These are phyloP conservation scores for Caerostris extrusa DNA, from an alignment of 1,140 invertebrate species.

Conservation along the genomic window DNA sequence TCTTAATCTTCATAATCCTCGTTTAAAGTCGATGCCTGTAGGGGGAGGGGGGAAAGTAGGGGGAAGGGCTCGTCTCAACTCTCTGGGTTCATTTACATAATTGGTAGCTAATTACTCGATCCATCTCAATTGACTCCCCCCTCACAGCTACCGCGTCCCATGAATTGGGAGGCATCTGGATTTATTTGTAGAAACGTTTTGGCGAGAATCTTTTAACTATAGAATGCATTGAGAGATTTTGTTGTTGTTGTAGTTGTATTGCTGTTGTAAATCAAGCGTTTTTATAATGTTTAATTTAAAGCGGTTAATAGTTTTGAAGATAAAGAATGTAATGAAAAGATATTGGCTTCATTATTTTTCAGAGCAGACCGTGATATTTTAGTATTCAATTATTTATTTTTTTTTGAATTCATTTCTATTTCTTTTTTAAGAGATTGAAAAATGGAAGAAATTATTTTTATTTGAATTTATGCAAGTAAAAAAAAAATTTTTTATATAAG, in stretches of 20 bases:
- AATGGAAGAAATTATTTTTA: no score
- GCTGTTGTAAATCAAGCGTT: not conserved
- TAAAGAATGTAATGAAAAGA: not conserved
- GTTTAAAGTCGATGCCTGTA: not conserved
- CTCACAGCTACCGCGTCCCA: not conserved
- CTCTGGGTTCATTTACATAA: constrained; percentile 64
- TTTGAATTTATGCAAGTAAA: no score
- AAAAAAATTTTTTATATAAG: no score
- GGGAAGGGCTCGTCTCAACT: not conserved
- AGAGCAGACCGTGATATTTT: not conserved
- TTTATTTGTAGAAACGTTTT: constrained; percentile 26
- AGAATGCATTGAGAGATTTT: not conserved
- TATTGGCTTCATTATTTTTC: not conserved
- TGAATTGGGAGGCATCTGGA: constrained; percentile 2
- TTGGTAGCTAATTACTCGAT: constrained; percentile 69
- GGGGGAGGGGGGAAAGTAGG: not conserved
- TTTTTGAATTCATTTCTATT: no score
- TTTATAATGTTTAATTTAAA: not conserved
- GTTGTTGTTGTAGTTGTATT: not conserved
- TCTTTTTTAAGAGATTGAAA: no score
- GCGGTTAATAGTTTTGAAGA: not conserved
- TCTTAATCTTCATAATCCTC: constrained; percentile 42
- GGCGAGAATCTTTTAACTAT: not conserved
- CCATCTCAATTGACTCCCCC: constrained; percentile 58
- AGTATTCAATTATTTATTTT: no score